These are phyloP conservation scores for Petrocephalus zakoni DNA, from an alignment of 2,113 vertebrate species.

Conservation along the genomic window DNA sequence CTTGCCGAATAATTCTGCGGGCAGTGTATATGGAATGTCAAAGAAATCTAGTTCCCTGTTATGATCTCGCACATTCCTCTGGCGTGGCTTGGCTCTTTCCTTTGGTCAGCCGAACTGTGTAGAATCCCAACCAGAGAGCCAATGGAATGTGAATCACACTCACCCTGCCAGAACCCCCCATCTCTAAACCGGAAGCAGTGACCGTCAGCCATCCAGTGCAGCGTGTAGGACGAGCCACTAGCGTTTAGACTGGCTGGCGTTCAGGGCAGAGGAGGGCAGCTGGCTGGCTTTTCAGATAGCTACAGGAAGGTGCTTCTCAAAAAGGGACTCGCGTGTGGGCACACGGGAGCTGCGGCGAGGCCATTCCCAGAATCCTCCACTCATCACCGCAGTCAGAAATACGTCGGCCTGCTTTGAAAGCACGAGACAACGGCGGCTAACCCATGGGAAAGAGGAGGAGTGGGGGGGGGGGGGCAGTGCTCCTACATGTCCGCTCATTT, in stretches of 20 bases:
- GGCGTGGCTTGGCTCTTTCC: no score
- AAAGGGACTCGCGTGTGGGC: not conserved
- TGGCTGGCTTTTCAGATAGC: not conserved
- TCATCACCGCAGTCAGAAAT: not conserved
- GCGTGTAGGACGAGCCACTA: not conserved
- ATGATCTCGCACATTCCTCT: no score
- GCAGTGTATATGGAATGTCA: no score
- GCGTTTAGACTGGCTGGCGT: not conserved
- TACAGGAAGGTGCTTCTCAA: not conserved
- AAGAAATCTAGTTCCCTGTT: no score
- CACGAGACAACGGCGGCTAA: not conserved
- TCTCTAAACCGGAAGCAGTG: not conserved
- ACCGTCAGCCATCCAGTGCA: not conserved
- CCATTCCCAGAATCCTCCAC: not conserved
- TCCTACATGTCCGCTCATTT: not conserved
- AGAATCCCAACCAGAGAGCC: conserved; percentile 13
- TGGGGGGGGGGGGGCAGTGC: not conserved
- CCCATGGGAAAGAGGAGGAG: not conserved
- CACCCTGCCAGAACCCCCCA: not conserved
- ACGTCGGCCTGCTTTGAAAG: not conserved
- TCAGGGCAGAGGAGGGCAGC: not conserved
- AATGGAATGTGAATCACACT: not conserved
- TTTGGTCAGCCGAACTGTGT: not conserved
- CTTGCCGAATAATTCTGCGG: no score
- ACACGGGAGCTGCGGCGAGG: not conserved